A percentile compares a stretch with the other conserved stretches of the same genome.
phyloP scores from a whole-genome alignment of 2,797 vertebrate genomes.

The Pangasius larnaudii region DNA sequence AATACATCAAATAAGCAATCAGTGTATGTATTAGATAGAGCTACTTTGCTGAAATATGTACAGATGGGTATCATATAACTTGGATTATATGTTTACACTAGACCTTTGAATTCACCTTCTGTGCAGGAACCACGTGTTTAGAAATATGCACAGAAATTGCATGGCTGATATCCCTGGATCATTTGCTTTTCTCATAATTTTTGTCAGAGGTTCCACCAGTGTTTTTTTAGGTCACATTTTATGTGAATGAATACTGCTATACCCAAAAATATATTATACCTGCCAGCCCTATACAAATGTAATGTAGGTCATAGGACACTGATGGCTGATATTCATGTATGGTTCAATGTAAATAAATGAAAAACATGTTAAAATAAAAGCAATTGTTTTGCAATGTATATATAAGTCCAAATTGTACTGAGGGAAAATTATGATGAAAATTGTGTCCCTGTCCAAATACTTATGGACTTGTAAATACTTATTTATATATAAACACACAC shows the following conservation, averaged over 20 bases:
- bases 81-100: neutral
- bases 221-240: constrained; percentile 2
- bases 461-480: no score
- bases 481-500: no score
- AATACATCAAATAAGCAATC: neutral
- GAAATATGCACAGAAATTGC: neutral
- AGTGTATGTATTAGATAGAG: neutral
- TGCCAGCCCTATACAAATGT: neutral
- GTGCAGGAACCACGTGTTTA: neutral
- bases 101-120: neutral
- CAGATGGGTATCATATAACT: neutral
- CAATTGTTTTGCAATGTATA: no score
- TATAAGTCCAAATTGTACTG: no score
- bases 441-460: no score
- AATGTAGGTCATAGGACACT: neutral
- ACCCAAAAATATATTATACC: neutral
- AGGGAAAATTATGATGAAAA: no score
- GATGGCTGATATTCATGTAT: neutral
- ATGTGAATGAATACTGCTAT: neutral
- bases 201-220: neutral
- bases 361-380: neutral
- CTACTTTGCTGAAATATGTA: neutral
- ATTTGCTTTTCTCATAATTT: neutral
- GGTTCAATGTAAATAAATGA: neutral
- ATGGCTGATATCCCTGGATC: neutral